These are phyloP conservation scores for Botrylloides violaceus DNA, from an alignment of 23 tunicate species.

Conservation along the genomic window DNA sequence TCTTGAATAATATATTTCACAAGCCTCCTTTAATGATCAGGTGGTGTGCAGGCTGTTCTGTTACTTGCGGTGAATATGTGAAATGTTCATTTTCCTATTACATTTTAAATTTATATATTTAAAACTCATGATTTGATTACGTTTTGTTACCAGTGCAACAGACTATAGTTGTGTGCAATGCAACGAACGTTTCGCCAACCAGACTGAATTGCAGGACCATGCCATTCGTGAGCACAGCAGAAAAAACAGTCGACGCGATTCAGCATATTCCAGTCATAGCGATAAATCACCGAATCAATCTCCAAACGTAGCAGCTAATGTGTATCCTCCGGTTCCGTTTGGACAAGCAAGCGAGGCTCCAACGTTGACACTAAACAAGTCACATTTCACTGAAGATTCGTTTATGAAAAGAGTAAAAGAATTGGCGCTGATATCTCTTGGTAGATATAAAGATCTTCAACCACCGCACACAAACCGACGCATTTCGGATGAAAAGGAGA, in stretches of 20 bases:
- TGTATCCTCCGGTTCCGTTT: neutral
- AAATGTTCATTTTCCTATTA: too few relatives aligned
- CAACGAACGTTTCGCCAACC: neutral
- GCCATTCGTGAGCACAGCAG: conserved; percentile 4
- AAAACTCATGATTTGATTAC: too few relatives aligned
- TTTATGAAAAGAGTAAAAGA: conserved; percentile 19
- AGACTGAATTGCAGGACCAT: conserved; percentile 4
- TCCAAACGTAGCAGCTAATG: neutral
- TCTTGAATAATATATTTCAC: too few relatives aligned
- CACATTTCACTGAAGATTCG: neutral
- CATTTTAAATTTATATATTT: too few relatives aligned
- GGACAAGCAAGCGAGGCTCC: neutral
- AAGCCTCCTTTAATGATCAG: too few relatives aligned
- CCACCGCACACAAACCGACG: neutral
- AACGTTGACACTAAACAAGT: too few relatives aligned
- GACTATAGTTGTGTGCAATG: conserved; percentile 14
- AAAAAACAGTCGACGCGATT: conserved; percentile 16
- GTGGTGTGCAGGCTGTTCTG: too few relatives aligned
- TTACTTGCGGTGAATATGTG: too few relatives aligned
- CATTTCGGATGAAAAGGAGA: too few relatives aligned
- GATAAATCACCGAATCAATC: conserved; percentile 13
- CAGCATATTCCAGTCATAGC: conserved; percentile 24
- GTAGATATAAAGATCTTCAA: neutral
- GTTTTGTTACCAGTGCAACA: neutral
- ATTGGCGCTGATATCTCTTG: conserved; percentile 1